Percentiles rank a stretch among this genome's conserved stretches.
Evolutionary conservation across 2,797 vertebrate species (phyloP).

Genomic region (Glyptemys insculpta): DNA sequence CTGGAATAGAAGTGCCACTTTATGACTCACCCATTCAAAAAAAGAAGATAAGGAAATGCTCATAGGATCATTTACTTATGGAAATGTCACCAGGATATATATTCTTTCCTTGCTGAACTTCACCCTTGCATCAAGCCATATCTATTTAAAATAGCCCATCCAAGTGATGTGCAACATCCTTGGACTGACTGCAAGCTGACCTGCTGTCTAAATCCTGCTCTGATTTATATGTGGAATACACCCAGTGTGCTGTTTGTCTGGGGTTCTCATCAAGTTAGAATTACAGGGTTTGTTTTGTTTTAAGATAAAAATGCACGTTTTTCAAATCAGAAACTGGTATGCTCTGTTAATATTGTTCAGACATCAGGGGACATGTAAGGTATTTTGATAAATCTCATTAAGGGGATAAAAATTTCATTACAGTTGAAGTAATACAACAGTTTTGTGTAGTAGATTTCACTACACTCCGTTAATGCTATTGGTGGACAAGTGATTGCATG

Average conservation of each 20-base stretch:
- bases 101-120: neutral
- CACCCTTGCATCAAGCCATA: neutral
- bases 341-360: neutral
- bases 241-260: neutral
- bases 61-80: neutral
- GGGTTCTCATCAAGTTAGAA: neutral
- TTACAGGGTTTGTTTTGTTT: constrained; percentile 7
- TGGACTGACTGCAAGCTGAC: neutral
- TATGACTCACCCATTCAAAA: too few relatives aligned
- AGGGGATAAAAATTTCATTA: constrained; percentile 19
- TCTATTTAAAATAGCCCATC: neutral
- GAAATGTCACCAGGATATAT: neutral
- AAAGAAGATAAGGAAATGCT: neutral
- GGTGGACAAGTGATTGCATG: neutral
- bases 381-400: constrained; percentile 22
- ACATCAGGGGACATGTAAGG: neutral
- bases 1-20: neutral
- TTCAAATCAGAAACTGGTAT: constrained; percentile 1
- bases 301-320: neutral
- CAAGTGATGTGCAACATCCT: neutral
- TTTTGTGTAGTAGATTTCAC: neutral
- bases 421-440: neutral
- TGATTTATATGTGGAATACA: neutral
- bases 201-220: neutral
- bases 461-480: neutral